Conservation (phyloP, 1,140 invertebrate species). For the Neoseiulus cucumeris region DNA sequence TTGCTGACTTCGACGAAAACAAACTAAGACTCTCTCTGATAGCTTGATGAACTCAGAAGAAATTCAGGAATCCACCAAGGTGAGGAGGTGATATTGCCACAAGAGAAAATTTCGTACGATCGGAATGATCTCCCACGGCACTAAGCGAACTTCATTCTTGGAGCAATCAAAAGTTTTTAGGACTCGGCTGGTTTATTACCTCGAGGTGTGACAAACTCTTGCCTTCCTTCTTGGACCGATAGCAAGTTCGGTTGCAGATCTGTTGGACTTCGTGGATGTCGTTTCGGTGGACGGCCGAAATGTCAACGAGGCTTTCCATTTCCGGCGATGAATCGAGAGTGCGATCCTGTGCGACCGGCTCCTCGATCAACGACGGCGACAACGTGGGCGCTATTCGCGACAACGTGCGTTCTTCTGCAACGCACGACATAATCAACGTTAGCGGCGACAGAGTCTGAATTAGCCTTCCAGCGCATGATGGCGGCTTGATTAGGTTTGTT, state of each 20-base stretch:
- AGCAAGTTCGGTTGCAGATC: not conserved
- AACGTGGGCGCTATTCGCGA: not conserved
- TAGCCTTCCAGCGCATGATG: not conserved
- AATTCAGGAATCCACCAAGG: too few relatives aligned
- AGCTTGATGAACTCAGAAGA: too few relatives aligned
- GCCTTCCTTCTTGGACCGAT: not conserved
- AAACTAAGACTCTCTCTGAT: too few relatives aligned
- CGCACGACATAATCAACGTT: not conserved
- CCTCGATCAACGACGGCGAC: not conserved
- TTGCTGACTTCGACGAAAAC: too few relatives aligned
- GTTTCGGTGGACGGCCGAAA: not conserved
- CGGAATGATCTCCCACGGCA: too few relatives aligned
- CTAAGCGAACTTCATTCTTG: too few relatives aligned
- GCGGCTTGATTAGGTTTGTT: not conserved
- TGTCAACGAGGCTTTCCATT: not conserved
- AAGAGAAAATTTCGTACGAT: too few relatives aligned
- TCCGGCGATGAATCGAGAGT: not conserved
- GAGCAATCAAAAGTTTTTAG: too few relatives aligned
- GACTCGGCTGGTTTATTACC: not conserved
- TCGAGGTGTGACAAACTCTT: not conserved
- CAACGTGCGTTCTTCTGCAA: conserved; percentile 4
- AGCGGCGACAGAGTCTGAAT: not conserved
- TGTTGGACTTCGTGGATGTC: not conserved
- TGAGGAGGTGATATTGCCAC: too few relatives aligned
- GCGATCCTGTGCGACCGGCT: not conserved